phyloP scores from a whole-genome alignment of 2,113 vertebrate species.

The Peromyscus californicus region DNA sequence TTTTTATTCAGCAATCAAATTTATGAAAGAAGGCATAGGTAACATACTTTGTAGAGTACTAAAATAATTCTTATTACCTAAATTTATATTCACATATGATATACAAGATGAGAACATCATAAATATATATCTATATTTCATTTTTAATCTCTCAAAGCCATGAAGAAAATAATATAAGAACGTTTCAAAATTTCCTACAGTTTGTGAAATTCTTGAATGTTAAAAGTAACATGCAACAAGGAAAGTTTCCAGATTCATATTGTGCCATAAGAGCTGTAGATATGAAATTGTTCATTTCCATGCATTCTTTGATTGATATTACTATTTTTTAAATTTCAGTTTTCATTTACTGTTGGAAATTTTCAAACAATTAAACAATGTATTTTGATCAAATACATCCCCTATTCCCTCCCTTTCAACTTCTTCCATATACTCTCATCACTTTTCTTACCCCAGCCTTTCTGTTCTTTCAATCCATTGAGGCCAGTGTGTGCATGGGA shows the following conservation, averaged over 20 bases:
- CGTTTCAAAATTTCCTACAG: background rate
- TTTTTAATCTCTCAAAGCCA: background rate
- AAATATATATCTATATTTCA: background rate
- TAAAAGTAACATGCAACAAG: constrained; percentile 1
- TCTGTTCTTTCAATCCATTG: background rate
- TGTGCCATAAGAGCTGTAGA: background rate
- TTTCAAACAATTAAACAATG: background rate
- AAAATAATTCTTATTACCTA: background rate
- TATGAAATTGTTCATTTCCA: background rate
- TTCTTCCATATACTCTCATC: too few species aligned
- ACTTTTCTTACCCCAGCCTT: background rate
- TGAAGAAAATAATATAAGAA: background rate
- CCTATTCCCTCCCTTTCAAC: too few species aligned
- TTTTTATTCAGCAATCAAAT: background rate
- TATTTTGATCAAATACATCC: background rate
- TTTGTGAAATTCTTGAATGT: background rate
- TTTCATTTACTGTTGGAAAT: background rate
- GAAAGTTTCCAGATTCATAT: background rate
- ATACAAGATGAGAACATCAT: background rate
- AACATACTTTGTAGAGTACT: background rate
- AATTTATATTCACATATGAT: background rate
- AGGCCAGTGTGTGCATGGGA: too few species aligned
- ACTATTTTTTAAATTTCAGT: background rate
- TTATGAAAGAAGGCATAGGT: background rate
- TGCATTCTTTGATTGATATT: background rate